Percentiles rank a stretch among this genome's conserved stretches.
Evolutionary conservation across 1,140 invertebrate genomes (phyloP).

Genomic region (Cardiocondyla obscurior): DNA sequence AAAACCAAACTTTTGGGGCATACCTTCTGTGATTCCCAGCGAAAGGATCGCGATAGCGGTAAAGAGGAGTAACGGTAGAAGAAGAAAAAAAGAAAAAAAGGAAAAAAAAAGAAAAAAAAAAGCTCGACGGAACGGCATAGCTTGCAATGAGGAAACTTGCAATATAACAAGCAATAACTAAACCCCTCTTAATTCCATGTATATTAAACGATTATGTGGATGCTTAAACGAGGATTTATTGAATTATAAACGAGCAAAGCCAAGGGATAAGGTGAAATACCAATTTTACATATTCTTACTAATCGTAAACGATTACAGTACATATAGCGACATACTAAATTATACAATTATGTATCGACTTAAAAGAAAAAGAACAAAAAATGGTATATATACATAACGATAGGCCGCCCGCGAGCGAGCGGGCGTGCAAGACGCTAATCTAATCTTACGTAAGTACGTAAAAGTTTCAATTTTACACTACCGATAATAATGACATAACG

Average conservation of each 20-base stretch:
- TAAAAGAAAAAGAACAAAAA: conserved; percentile 75
- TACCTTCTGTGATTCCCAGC: conserved; percentile 69
- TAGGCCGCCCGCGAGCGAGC: conserved; percentile 63
- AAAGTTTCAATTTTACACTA: conserved; percentile 85
- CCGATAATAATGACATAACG: conserved; percentile 83
- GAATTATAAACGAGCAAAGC: conserved; percentile 75
- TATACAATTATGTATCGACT: conserved; percentile 82
- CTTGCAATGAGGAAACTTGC: conserved; percentile 79
- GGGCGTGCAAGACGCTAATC: conserved; percentile 78
- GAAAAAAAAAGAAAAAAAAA: too few species aligned
- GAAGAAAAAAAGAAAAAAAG: too few species aligned
- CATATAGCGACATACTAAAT: conserved; percentile 83
- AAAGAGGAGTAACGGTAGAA: conserved; percentile 33
- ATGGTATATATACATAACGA: conserved; percentile 76
- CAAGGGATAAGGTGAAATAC: conserved; percentile 78
- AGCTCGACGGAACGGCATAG: conserved; percentile 76
- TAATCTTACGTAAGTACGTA: conserved; percentile 83
- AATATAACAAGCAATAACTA: conserved; percentile 85
- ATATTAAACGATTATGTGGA: conserved; percentile 83
- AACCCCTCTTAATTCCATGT: conserved; percentile 82
- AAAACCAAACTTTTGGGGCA: conserved; percentile 55
- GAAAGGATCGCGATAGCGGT: conserved; percentile 43
- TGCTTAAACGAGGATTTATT: conserved; percentile 81
- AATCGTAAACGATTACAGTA: conserved; percentile 82
- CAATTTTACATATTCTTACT: conserved; percentile 85